These are phyloP conservation scores for Squalus acanthias DNA, from an alignment of 2,797 vertebrate genomes.

Conservation along the genomic window DNA sequence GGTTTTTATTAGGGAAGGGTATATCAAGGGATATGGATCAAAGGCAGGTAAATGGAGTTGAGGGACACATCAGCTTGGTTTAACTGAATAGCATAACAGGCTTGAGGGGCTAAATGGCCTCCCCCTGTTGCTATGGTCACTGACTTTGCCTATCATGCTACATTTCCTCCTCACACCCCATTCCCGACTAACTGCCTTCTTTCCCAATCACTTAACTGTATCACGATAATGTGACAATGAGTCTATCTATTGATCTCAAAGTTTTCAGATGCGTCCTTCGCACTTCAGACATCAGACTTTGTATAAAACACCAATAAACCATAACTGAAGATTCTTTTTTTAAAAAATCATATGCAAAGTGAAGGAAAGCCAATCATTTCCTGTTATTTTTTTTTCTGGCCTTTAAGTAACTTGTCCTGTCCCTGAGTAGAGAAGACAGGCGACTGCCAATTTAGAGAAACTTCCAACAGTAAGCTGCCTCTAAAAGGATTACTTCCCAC, in stretches of 20 bases:
- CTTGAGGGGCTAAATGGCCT: neutral
- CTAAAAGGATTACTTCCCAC: neutral
- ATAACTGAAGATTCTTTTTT: neutral
- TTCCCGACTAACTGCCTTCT: neutral
- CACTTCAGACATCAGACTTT: neutral
- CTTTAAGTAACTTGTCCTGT: neutral
- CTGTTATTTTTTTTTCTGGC: neutral
- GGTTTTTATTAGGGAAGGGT: neutral
- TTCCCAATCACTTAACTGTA: neutral
- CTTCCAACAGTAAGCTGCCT: neutral
- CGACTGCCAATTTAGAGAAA: neutral
- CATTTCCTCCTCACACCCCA: neutral
- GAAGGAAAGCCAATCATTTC: neutral
- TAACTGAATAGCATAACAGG: neutral
- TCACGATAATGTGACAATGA: neutral
- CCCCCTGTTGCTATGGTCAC: neutral
- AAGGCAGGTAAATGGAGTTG: neutral
- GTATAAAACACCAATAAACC: neutral
- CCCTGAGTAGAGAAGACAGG: neutral
- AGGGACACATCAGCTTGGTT: neutral
- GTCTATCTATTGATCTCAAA: neutral
- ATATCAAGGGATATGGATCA: neutral
- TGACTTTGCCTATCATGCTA: neutral
- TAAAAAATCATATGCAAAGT: neutral
- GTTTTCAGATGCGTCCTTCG: neutral